Base-by-base conservation (phyloP, 2,888 invertebrate species). In the Zygaena filipendulae region DNA sequence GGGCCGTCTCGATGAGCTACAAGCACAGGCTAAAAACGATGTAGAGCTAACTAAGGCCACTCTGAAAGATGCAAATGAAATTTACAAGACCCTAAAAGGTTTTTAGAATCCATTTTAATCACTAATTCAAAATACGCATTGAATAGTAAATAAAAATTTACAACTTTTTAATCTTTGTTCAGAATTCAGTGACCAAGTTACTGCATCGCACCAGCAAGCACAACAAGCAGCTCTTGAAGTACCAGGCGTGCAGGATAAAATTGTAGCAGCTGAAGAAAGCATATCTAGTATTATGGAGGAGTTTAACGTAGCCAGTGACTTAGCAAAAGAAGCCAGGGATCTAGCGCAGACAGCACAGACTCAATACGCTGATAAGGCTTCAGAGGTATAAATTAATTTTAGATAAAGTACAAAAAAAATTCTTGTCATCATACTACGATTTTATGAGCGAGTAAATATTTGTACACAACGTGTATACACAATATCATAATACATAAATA, bases 131-230 rank as follows among this genome's bases (percentile, higher is more conserved):
- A n/a, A n/a, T n/a, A n/a, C n/a, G n/a, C n/a, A n/a, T n/a, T n/a
- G n/a, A n/a, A n/a, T n/a, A n/a, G n/a, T n/a, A n/a, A n/a, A n/a
- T n/a, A n/a, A n/a, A n/a, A n/a, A n/a, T n/a, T n/a, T n/a, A n/a
- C n/a, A n/a, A n/a, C n/a, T n/a, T n/a, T n/a, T n/a, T n/a, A n/a
- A n/a, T n/a, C n/a, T n/a, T n/a, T n/a, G n/a, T n/a, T 49, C 49
- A 91, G 92, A 90, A 56, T 98, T 97, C 77, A 94, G 96, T 59
- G 86, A 90, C 32, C 88, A 93, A 67, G 95, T 97, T 1, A 87
- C 92, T 41, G 87, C 88, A 39, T 95, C 92, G 33, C 90, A 92
- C 33, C 83, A 86, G 25, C 86, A 87, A 39, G 96, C 97, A 0
- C 82, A 87, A 22, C 83, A 89, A 36, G 93, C 96, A 0, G 68